Base-by-base conservation (phyloP, 2,113 vertebrate species). In the Chloebia gouldiae region DNA sequence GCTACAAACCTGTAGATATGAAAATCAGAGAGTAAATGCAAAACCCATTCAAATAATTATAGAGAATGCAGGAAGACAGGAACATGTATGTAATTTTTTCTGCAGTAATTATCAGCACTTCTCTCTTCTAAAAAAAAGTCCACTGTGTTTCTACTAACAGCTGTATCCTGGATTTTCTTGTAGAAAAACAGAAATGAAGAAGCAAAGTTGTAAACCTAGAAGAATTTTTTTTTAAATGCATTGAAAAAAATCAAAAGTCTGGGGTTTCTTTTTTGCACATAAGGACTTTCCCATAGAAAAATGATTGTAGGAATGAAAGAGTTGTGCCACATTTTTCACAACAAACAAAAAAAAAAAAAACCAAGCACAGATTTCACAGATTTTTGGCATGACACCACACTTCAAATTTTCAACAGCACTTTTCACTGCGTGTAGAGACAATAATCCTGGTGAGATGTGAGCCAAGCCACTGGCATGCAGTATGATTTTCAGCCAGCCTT, bases 301-400 rank as follows among this genome's bases (percentile, higher is more conserved):
- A 84, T 83, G 90, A 73, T 11, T 2, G 23, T n/a, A 81, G 80
- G 77, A 83, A 56, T 57, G 23, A 56, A 93, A 86, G 72, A 94
- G 42, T 65, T 19, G 4, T 79, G 70, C 64, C 82, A 49, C 47
- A 44, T 59, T 85, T 94, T 82, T 84, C 72, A 35, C 20, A 42
- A 83, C 71, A 95, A 96, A 91, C 59, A 92, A 90, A 85, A 77
- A 86, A 92, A 15, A 47, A 90, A 16, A 9, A 53, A 75, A 94
- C 78, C 53, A 84, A 91, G 95, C 82, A 86, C 86, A 96, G 88
- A 95, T 95, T 97, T 97, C 82, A 86, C 86, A 96, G 88, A 95
- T 95, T 97, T 97, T 94, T 97, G 96, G 96, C 96, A 89, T 95
- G 86, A 65, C 60, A 19, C 50, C 51, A 87, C 44, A 10, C 94